Conservation (phyloP, 2,113 vertebrate species). For the Erpornis zantholeuca region DNA sequence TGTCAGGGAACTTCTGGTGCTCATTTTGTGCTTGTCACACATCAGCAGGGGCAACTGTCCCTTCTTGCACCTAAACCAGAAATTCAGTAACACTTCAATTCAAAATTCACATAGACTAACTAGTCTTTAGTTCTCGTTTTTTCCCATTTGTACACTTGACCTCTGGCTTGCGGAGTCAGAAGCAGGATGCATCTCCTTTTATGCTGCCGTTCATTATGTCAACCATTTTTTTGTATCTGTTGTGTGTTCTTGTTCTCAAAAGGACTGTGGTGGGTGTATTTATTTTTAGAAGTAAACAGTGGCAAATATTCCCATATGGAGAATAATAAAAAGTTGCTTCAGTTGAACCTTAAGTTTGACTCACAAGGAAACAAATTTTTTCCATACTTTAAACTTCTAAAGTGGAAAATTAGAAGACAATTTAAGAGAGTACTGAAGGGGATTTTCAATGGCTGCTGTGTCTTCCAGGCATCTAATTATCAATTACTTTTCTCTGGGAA, state of each 20-base stretch:
- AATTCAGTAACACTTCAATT: not conserved
- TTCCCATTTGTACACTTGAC: not conserved
- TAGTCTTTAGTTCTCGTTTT: not conserved
- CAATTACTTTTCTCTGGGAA: not conserved
- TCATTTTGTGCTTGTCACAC: not conserved
- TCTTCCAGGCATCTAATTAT: not conserved
- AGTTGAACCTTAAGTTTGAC: not conserved
- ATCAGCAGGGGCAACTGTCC: not conserved
- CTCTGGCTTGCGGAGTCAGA: not conserved
- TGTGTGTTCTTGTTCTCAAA: not conserved
- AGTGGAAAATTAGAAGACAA: not conserved
- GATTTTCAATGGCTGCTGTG: not conserved
- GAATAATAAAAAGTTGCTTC: not conserved
- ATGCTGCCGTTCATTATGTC: not conserved
- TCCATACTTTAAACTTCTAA: not conserved
- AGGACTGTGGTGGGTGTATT: not conserved
- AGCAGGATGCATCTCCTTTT: not conserved
- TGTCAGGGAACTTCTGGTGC: not conserved
- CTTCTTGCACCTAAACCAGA: not conserved
- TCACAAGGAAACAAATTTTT: not conserved
- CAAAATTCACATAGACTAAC: not conserved
- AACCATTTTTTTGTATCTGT: not conserved
- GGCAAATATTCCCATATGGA: not conserved
- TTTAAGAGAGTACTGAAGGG: not conserved
- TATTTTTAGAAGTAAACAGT: conserved; percentile 1